Evolutionary conservation across 2,113 vertebrate species (phyloP).

Genomic region (Psittacula cyanocephala): DNA sequence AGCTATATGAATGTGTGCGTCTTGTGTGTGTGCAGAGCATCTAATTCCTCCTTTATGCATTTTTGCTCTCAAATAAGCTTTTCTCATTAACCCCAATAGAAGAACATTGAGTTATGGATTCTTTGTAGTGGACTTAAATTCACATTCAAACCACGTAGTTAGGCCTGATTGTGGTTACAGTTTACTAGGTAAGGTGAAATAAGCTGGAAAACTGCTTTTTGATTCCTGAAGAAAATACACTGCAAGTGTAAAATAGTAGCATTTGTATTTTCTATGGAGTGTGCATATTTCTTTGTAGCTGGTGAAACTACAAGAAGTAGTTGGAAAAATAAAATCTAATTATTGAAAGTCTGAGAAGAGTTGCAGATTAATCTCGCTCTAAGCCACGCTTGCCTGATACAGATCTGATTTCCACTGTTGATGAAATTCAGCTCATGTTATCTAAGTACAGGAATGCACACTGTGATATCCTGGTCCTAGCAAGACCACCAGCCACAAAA

Average conservation of each 20-base stretch:
- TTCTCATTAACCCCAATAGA: background rate
- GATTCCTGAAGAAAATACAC: background rate
- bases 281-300: background rate
- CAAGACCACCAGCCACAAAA: background rate
- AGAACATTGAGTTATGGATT: background rate
- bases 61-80: background rate
- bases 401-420: background rate
- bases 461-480: background rate
- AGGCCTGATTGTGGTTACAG: background rate
- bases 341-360: background rate
- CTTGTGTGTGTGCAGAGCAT: background rate
- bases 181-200: background rate
- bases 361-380: background rate
- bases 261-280: background rate
- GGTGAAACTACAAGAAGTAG: background rate
- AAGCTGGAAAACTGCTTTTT: background rate
- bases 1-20: background rate
- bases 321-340: background rate
- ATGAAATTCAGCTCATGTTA: background rate
- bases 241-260: background rate
- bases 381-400: background rate
- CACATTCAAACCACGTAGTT: background rate
- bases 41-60: fast-evolving
- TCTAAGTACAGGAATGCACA: background rate
- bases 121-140: background rate